Base-by-base conservation (phyloP, 2,888 invertebrate species). In the Apotomis capreana region DNA sequence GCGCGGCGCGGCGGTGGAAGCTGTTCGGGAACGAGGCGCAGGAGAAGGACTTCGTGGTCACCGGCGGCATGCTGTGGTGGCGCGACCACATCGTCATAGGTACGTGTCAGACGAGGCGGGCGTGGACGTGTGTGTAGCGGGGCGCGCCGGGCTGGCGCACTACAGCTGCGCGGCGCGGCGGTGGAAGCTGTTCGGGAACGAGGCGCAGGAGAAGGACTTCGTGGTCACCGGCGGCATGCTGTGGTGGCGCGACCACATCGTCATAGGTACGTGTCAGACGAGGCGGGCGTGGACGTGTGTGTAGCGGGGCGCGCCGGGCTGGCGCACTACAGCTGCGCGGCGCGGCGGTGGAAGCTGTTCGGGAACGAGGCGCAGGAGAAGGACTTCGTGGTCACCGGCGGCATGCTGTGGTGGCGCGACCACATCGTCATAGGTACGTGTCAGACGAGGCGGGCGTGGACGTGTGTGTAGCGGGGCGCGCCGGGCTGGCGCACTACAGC, bases 181-280 rank as follows among this genome's bases (percentile, higher is more conserved):
- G 78, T 99, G 99, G 99, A 99, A 99, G 86, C 94, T 99, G 63
- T 99, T 99, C 92, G 99, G 99, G 26, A 99, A 99, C 89, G 99
- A 99, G 94, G 98, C 97, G 51, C 99, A 99, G 93, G 99, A 99
- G 92, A 96, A 97, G 84, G 99, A 99, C 91, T 98, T 99, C 90
- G 97, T 98, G 15, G 98, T 99, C 40, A 97, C 98, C 3, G 99
- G 97, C 13, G 99, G 99, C 13, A 94, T 99, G 84, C 94, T 99
- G 55, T 99, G 99, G 98, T 99, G 99, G 97, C 95, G 97, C 57
- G 58, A 67, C 58, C 51, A 67, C 67, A 55, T 59, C 51, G 67
- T 67, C 58, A 58, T 67, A 67, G 67, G 67, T 67, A 46, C 60
- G 98, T 98, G 44, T 97, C 99, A 80, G 99, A 99, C 90, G 94